phyloP scores from a whole-genome alignment of 2,888 invertebrate genomes.

The Drosophila ezoana region DNA sequence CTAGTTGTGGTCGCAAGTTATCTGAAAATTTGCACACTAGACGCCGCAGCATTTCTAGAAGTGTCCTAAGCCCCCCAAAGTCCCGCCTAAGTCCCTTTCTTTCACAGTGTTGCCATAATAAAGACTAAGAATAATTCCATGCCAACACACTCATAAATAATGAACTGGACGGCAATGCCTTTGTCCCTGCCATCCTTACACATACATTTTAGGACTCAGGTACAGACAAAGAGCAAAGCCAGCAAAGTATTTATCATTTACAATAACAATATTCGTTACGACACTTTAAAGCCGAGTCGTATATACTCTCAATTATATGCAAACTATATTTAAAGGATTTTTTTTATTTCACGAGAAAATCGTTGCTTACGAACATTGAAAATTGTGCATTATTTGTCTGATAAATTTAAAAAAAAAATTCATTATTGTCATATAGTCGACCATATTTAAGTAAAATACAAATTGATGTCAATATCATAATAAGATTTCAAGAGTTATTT shows the following conservation, averaged over 20 bases:
- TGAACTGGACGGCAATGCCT: slow-evolving; percentile 67
- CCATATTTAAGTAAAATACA: no score
- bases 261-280: slow-evolving; percentile 31
- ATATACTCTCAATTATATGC: slow-evolving; percentile 8
- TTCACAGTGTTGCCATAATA: slow-evolving; percentile 54
- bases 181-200: slow-evolving; percentile 62
- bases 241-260: slow-evolving; percentile 74
- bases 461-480: no score
- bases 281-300: neutral
- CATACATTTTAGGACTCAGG: slow-evolving; percentile 60
- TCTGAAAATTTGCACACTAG: slow-evolving; percentile 70
- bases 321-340: no score
- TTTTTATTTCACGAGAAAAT: no score
- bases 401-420: no score
- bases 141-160: slow-evolving; percentile 83
- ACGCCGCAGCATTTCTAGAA: slow-evolving; percentile 14
- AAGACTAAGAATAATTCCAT: slow-evolving; percentile 81
- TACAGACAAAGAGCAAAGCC: slow-evolving; percentile 56
- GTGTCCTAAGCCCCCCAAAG: slow-evolving; percentile 24
- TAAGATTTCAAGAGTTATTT: no score
- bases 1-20: slow-evolving; percentile 51
- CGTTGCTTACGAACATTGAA: no score
- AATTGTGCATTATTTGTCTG: no score
- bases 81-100: slow-evolving; percentile 42
- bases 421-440: no score